Conservation (phyloP, 37 sponge, comb jelly and placozoan species). For the Oscarella lobularis region DNA sequence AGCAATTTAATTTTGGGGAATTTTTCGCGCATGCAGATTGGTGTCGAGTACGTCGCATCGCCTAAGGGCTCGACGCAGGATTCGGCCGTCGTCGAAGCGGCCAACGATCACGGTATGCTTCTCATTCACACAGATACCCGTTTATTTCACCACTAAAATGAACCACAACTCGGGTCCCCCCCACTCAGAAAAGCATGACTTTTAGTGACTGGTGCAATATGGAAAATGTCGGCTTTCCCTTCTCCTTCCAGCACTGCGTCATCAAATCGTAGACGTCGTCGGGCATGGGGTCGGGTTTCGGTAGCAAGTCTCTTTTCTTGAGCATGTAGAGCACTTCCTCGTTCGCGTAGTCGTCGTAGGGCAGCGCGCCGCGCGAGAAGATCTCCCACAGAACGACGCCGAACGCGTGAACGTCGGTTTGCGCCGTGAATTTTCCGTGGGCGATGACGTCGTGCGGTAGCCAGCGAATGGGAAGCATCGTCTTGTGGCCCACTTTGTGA, state of each 20-base stretch:
- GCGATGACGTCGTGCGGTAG: neutral
- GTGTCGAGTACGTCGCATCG: conserved; percentile 10
- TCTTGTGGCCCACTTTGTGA: neutral
- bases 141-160: conserved; percentile 5
- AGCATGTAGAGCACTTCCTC: neutral
- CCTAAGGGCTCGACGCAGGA: conserved; percentile 11
- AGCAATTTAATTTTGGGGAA: neutral
- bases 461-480: neutral
- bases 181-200: too few species aligned
- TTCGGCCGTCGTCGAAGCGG: conserved; percentile 1
- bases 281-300: neutral
- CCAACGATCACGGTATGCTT: conserved; percentile 8
- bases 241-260: neutral
- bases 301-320: neutral
- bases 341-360: conserved; percentile 23
- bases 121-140: neutral
- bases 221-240: neutral
- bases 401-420: conserved; percentile 89
- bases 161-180: too few species aligned
- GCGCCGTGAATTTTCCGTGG: conserved; percentile 55
- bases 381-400: conserved; percentile 88
- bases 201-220: neutral
- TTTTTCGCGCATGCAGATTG: neutral
- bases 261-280: neutral
- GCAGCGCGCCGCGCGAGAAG: conserved; percentile 83